Base-by-base conservation (phyloP, 2,113 vertebrate species). In the Arothron firmamentum region DNA sequence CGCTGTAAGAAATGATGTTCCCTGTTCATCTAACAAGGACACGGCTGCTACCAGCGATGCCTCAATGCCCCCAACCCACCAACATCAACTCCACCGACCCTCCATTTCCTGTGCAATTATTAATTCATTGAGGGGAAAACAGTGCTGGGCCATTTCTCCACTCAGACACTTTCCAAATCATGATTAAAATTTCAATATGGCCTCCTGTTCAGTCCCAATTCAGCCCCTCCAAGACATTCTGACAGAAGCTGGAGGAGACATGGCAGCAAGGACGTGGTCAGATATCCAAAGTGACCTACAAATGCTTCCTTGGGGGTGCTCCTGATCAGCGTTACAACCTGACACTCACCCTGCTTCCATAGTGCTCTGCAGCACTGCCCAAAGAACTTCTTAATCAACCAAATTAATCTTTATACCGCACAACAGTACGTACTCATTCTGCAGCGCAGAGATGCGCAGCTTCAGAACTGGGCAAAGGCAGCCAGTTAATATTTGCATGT, bases 161-260 rank as follows among this genome's bases (percentile, higher is more conserved):
- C 66, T 46, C 61, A 42, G 46, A 59, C 56, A 12, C 74, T 80
- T 75, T 88, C 79, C 86, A 89, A 87, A 86, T 54, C 74, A 70
- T 78, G 70, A 88, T 89, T 87, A 88, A 88, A 86, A 84, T 88
- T 89, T 82, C 83, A 89, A 82, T 81, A 84, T 79, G 76, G 75
- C 88, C 88, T 89, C 88, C 82, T 88, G 88, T 88, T 89, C 85
- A 69, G 75, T 65, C 72, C 68, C 77, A 65, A 68, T 85, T 78
- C 81, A 77, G 34, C 20, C 60, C 69, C 79, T 81, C 68, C 42
- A 64, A 80, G 72, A 80, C 77, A 80, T 74, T 67, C 46, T 79
- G 78, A 81, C 56, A 79, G 67, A 79, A 60, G 65, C 69, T 70
- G 65, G 52, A 82, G 68, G 67, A 56, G 62, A 77, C 21, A 2